A percentile compares a stretch with the other conserved stretches of the same genome.
phyloP scores from a whole-genome alignment of 2,797 vertebrate genomes.

The Pelochelys cantorii region DNA sequence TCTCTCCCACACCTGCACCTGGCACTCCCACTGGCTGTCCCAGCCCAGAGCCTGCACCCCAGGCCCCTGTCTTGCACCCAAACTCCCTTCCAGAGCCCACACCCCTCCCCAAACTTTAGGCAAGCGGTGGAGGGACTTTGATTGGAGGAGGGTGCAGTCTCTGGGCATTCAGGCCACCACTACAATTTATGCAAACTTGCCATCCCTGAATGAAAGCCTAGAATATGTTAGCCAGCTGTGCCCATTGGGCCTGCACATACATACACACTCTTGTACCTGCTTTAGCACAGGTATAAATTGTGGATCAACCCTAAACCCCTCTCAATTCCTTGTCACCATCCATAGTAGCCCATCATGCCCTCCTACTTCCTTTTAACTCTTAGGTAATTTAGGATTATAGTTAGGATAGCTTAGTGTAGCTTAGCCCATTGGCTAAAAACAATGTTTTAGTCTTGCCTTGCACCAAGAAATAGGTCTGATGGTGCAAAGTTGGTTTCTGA shows the following conservation, averaged over 20 bases:
- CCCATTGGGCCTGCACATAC: no score
- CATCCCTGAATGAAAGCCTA: background rate
- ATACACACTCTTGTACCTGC: background rate
- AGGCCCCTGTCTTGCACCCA: no score
- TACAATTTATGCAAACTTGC: no score
- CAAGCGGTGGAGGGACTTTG: no score
- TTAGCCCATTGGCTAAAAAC: background rate
- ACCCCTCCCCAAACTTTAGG: no score
- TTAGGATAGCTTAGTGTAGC: background rate
- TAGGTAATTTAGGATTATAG: background rate
- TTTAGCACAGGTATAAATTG: background rate
- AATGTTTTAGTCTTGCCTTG: background rate
- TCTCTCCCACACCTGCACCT: no score
- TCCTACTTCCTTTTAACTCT: background rate
- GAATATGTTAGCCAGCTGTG: background rate
- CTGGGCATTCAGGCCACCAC: no score
- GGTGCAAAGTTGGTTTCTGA: background rate
- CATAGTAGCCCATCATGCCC: background rate
- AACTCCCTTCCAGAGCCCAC: no score
- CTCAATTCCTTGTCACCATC: background rate
- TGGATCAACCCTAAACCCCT: background rate
- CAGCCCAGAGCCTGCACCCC: no score
- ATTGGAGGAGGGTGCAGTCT: no score
- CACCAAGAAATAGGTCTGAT: background rate
- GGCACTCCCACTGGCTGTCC: no score